phyloP scores from a whole-genome alignment of 1,140 invertebrate genomes.

The Ephestia elutella region DNA sequence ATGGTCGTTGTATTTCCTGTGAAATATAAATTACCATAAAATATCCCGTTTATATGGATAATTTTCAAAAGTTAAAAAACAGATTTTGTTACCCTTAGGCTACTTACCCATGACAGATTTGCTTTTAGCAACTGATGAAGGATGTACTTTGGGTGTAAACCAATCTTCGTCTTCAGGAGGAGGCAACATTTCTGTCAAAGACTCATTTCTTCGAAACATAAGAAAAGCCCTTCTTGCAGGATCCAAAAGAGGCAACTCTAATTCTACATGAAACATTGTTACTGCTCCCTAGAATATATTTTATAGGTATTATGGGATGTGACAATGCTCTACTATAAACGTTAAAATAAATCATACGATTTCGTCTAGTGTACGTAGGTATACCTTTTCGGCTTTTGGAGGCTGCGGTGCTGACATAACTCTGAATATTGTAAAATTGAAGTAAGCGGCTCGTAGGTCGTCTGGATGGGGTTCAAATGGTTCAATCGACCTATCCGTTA shows the following conservation, averaged over 20 bases:
- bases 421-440: slow-evolving; percentile 56
- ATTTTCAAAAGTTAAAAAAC: not conserved
- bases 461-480: slow-evolving; percentile 51
- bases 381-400: slow-evolving; percentile 59
- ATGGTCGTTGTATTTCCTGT: not conserved
- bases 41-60: not conserved
- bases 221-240: slow-evolving; percentile 49
- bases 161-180: slow-evolving; percentile 48
- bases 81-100: not conserved
- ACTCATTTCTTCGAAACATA: slow-evolving; percentile 48
- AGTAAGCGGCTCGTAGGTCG: slow-evolving; percentile 53
- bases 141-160: slow-evolving; percentile 11
- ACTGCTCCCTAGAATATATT: slow-evolving; percentile 39
- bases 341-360: too few species aligned
- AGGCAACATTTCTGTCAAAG: slow-evolving; percentile 48
- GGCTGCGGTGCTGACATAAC: slow-evolving; percentile 61
- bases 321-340: too few species aligned
- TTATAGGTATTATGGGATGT: not conserved
- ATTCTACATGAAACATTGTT: slow-evolving; percentile 57
- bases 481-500: slow-evolving; percentile 32
- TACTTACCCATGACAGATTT: slow-evolving; percentile 29
- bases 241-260: slow-evolving; percentile 63
- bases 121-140: slow-evolving; percentile 24
- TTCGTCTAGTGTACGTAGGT: too few species aligned
- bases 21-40: not conserved